Evolutionary conservation across 2,113 vertebrate genomes (phyloP), one percentile per base, ranked within the genome.

Genomic region (Chloroceryle aenea): DNA sequence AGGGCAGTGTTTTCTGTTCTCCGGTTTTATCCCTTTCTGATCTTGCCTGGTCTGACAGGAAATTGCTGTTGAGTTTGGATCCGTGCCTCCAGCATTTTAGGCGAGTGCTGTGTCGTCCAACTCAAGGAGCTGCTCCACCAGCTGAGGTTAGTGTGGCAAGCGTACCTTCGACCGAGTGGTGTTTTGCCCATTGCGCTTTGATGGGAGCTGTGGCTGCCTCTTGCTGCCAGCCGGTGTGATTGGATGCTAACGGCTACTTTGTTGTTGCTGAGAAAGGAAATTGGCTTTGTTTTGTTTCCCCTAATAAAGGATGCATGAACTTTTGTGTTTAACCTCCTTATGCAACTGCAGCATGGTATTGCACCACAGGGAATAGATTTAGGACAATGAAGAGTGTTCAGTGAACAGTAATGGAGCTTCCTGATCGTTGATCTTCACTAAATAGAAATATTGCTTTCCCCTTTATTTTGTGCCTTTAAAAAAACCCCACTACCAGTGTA

Each of bases 401-500:
- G 87, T 85, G 95, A 85, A 56, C 83, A 85, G 87, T 85, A 75
- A 82, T 62, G 87, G 81, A 97, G 82, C 61, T 93, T 96, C 62
- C 47, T 96, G 62, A 85, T 97, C 9, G 30, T 88, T 90, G 96
- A 97, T 89, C 90, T 96, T 83, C 85, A 80, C 74, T 94, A 89
- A 97, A 87, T 88, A 92, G 61, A 93, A 58, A 93, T 90, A 94
- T 97, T 97, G 95, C 71, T 95, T 98, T 96, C 45, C 87, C 91
- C 92, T 91, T 97, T 94, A 79, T 97, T 97, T 97, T 97, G 95
- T 96, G 94, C 88, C 97, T 96, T 94, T 91, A 32, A 42, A 79
- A 62, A 48, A 12, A 13, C 40, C 16, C 36, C 12, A 43, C 14
- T 42, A 85, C 56, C 56, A 97, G 80, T 74, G 77, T 96, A 92